Base-by-base conservation (phyloP, 1,140 invertebrate species). In the Luehdorfia chinensis region DNA sequence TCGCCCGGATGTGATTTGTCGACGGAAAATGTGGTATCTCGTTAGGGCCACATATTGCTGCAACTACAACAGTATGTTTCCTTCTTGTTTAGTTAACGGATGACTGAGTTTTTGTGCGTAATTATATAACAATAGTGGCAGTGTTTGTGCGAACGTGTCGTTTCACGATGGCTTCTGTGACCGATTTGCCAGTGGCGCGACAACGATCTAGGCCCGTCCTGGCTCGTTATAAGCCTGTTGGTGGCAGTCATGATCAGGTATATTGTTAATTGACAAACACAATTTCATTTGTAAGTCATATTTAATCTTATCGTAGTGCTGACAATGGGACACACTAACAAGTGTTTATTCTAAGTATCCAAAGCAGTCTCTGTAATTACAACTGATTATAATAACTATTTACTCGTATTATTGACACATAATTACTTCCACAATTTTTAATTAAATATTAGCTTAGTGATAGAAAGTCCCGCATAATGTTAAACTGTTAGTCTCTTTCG, bases 1-100 rank as follows among this genome's bases (percentile, higher is more conserved):
- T 67, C 50, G 76, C 81, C 78, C 83, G 83, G 83, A 86, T 86
- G 72, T 83, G 81, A 84, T 81, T 84, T 80, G 79, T 78, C 75
- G 76, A 77, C 71, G 67, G 71, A 81, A 83, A 78, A 81, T 81
- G 77, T 75, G 69, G 63, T 75, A 83, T 86, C 75, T 73, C 66
- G 72, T 60, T 63, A 68, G 66, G 59, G 57, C 59, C 47, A 61
- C 60, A 75, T 61, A 58, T 59, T 67, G 57, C 59, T 65, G 70
- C 69, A 75, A 77, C 75, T 68, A 62, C 67, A 71, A 66, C 71
- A 77, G 75, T 74, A 62, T 78, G 72, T 73, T 75, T 81, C 76
- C 75, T 72, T 64, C 67, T 66, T 61, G 62, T 70, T 54, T 50
- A 53, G 61, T 59, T 52, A 45, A 55, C 63, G 66, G 65, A 51